phyloP scores from a whole-genome alignment of 92 coral and sea anemone species.

The Porites cylindrica region DNA sequence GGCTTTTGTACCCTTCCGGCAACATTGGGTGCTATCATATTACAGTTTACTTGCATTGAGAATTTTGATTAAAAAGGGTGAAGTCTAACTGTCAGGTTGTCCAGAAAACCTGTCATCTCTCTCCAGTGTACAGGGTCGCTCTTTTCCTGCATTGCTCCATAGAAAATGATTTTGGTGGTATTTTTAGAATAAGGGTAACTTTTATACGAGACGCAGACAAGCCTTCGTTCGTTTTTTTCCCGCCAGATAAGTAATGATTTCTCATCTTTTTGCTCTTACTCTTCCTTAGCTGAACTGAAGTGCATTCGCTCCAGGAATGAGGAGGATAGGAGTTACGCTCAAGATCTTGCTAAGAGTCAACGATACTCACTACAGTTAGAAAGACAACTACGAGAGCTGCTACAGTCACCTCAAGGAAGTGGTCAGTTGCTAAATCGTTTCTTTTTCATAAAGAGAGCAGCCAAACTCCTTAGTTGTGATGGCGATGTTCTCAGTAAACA shows the following conservation, averaged over 20 bases:
- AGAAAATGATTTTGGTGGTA: background rate
- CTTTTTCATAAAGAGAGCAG: too few relatives aligned
- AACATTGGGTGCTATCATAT: too few relatives aligned
- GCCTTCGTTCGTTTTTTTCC: background rate
- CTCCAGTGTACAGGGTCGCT: background rate
- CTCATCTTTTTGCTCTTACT: background rate
- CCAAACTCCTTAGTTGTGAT: background rate
- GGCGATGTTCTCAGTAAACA: background rate
- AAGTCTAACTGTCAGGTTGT: too few relatives aligned
- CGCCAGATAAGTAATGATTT: too few relatives aligned
- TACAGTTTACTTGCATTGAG: background rate
- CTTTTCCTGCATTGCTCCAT: background rate
- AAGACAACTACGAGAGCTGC: constrained; percentile 87
- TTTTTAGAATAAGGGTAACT: background rate
- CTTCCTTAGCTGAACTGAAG: constrained; percentile 84
- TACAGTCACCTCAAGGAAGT: constrained; percentile 97
- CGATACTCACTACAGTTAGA: constrained; percentile 94
- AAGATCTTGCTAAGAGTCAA: constrained; percentile 88
- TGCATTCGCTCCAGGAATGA: constrained; percentile 80
- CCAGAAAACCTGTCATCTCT: too few relatives aligned
- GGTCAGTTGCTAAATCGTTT: constrained; percentile 59
- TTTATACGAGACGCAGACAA: background rate
- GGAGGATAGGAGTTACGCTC: constrained; percentile 78
- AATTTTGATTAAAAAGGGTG: background rate
- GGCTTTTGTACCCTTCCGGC: background rate